phyloP scores from a whole-genome alignment of 2,888 invertebrate genomes.

The Callyntrura guangdongensis region DNA sequence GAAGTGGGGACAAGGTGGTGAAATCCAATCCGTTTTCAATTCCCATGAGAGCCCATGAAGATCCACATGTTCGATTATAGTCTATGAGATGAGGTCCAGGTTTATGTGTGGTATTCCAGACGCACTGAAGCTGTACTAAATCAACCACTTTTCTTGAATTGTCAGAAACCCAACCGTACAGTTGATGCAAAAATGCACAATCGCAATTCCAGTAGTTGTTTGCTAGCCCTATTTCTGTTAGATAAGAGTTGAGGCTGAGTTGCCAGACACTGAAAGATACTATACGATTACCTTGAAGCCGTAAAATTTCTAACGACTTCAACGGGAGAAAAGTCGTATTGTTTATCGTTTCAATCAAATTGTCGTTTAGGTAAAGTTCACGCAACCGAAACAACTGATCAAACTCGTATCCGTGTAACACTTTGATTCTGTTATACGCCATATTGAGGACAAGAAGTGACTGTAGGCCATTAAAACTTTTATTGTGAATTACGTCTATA shows the following conservation, averaged over 20 bases:
- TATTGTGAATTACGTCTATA: slow-evolving; percentile 92
- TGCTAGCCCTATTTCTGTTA: slow-evolving; percentile 92
- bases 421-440: slow-evolving; percentile 91
- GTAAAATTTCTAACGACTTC: slow-evolving; percentile 91
- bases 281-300: slow-evolving; percentile 93
- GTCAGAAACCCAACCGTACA: slow-evolving; percentile 91
- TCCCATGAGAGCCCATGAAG: slow-evolving; percentile 78
- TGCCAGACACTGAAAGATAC: slow-evolving; percentile 93
- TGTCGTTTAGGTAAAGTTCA: slow-evolving; percentile 92
- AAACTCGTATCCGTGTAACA: slow-evolving; percentile 92
- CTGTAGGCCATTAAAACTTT: slow-evolving; percentile 93
- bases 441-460: slow-evolving; percentile 91
- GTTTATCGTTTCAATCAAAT: slow-evolving; percentile 91
- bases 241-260: slow-evolving; percentile 89
- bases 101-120: slow-evolving; percentile 86
- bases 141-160: slow-evolving; percentile 86
- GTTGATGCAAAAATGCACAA: slow-evolving; percentile 94
- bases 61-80: slow-evolving; percentile 82
- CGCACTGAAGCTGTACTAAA: slow-evolving; percentile 89
- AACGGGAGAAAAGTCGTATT: slow-evolving; percentile 93
- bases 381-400: slow-evolving; percentile 90
- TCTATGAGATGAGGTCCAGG: slow-evolving; percentile 83
- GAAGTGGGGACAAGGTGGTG: slow-evolving; percentile 85
- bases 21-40: slow-evolving; percentile 84
- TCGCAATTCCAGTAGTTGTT: slow-evolving; percentile 96